Base-by-base conservation (phyloP, 2,797 vertebrate species). In the Psittacula derbiana region DNA sequence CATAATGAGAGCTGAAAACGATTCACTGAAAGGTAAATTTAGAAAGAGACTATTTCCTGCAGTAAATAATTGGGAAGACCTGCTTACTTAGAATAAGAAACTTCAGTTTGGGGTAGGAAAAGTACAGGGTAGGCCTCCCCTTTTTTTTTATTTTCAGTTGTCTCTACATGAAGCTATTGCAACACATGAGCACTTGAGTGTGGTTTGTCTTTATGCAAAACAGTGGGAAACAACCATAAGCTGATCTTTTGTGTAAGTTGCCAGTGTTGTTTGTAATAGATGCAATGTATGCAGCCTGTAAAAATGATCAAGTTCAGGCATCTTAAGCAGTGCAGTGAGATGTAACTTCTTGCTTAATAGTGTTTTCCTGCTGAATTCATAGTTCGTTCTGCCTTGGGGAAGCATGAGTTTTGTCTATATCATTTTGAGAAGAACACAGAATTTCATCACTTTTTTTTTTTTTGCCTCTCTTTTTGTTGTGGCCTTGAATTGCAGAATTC, bases 1-100 rank as follows among this genome's bases (percentile, higher is more conserved):
- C 98, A 99, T 99, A 98, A 99, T 99, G 99, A 99, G 99, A 98
- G 99, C 99, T 97, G 99, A 99, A 98, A 99, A 99, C 97, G 99
- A 99, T 98, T 99, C 99, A 91, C 98, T 99, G 97, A 99, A 99
- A 99, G 99, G 99, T 99, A 99, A 98, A 91, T 96, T 95, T 92
- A 88, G 78, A 96, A 95, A 71, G 47, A 84, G 50, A 76, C 75
- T 80, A 3, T 92, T 94, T 94, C 41, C 91, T 95, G 94, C 88
- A 97, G 55, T 92, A 84, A 92, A 93, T 92, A 80, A 71, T 12
- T 89, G 86, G 75, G 91, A 43, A 93, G 58, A 55, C 19, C 13
- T 86, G 52, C 30, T 92, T 41, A 16, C 23, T 93, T 14, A 78
- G 44, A 76, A 31, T 72, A 46, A 72, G 47, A 84, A 79, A 67